Evolutionary conservation across 2,113 vertebrate genomes (phyloP).

Genomic region (Dermatemys mawii): DNA sequence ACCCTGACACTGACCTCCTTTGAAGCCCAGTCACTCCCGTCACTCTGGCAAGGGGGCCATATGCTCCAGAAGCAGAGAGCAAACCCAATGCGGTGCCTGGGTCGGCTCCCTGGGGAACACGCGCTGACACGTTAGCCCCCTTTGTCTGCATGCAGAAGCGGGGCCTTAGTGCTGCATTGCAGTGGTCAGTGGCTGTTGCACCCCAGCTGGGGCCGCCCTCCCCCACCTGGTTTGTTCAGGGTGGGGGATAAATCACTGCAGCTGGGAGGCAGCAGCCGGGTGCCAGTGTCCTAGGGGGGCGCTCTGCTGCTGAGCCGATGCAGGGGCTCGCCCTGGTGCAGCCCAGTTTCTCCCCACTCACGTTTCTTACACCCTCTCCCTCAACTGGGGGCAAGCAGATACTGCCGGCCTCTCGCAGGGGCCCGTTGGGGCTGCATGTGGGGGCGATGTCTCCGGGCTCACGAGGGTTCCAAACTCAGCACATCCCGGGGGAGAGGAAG

Average conservation of each 20-base stretch:
- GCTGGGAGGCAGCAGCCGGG: neutral
- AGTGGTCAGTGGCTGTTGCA: no score
- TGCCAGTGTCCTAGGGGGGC: neutral
- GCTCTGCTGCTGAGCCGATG: neutral
- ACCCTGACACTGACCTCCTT: neutral
- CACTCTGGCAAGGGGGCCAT: neutral
- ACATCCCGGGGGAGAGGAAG: neutral
- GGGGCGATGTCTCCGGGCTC: neutral
- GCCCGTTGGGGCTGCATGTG: no score
- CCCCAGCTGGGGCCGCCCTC: neutral
- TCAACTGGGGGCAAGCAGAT: neutral
- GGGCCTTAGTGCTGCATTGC: neutral
- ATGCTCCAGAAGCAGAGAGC: neutral
- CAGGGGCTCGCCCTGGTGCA: neutral
- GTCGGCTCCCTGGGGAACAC: neutral
- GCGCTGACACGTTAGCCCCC: neutral
- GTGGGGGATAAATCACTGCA: neutral
- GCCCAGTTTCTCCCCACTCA: neutral
- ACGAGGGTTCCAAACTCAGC: neutral
- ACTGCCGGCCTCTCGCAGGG: neutral
- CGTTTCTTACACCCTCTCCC: neutral
- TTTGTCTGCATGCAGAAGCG: neutral
- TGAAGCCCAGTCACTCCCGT: neutral
- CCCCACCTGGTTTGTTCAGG: neutral
- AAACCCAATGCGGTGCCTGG: neutral